Evolutionary conservation across 2,113 vertebrate species (phyloP).

Genomic region (Girardinichthys multiradiatus): DNA sequence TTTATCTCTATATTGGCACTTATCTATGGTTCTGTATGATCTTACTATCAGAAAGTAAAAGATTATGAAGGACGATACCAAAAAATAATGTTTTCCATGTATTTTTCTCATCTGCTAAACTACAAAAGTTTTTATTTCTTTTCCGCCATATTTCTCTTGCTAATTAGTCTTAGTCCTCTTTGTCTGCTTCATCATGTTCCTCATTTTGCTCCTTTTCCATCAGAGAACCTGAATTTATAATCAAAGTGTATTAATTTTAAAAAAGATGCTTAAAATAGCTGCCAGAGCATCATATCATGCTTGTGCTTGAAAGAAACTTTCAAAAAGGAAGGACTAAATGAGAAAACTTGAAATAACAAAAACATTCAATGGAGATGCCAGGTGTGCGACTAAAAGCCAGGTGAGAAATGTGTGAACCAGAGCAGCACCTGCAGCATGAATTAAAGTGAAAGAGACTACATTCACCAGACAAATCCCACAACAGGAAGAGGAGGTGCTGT

Average conservation of each 20-base stretch:
- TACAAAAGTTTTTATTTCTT: not conserved
- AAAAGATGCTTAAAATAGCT: slow-evolving; percentile 60
- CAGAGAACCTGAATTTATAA: slow-evolving; percentile 59
- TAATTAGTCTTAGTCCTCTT: not conserved
- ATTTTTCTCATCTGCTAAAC: not conserved
- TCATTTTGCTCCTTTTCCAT: slow-evolving; percentile 12
- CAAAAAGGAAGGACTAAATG: no score
- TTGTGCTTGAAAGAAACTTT: slow-evolving; percentile 10
- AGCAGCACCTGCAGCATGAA: slow-evolving; percentile 20
- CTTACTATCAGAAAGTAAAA: slow-evolving; percentile 20
- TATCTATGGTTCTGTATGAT: not conserved
- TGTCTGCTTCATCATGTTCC: slow-evolving; percentile 16
- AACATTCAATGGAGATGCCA: not conserved
- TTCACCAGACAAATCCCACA: slow-evolving; percentile 30
- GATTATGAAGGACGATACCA: not conserved
- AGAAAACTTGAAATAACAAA: no score
- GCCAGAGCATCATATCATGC: slow-evolving; percentile 8
- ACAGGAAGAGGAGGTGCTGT: slow-evolving; percentile 43
- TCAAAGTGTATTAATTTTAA: slow-evolving; percentile 57
- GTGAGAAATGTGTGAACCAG: slow-evolving; percentile 8
- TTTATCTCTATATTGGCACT: no score
- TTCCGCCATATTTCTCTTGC: not conserved
- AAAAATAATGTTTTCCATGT: slow-evolving; percentile 9
- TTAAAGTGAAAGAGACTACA: slow-evolving; percentile 1
- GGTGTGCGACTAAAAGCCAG: slow-evolving; percentile 3